Percentiles rank a stretch among this genome's conserved stretches.
Evolutionary conservation across 2,113 vertebrate species (phyloP).

Genomic region (Dromas ardeola): DNA sequence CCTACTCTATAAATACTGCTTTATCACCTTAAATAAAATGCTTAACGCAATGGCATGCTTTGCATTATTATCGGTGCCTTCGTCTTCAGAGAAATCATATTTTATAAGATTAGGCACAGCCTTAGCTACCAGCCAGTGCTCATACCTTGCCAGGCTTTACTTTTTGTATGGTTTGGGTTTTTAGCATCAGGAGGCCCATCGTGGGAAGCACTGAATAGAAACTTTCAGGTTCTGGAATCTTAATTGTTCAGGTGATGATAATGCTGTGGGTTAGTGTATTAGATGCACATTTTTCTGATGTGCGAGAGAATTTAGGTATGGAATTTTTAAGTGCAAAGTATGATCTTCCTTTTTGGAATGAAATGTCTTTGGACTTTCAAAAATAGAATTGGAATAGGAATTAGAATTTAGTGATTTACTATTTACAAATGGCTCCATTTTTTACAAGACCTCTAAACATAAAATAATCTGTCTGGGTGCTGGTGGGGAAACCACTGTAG

Average conservation of each 20-base stretch:
- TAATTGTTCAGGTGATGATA: background rate
- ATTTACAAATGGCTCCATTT: background rate
- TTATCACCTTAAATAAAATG: background rate
- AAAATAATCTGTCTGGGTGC: background rate
- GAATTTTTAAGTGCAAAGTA: background rate
- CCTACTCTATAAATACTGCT: background rate
- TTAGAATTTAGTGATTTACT: background rate
- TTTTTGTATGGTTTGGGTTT: background rate
- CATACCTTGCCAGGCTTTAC: background rate
- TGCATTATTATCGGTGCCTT: background rate
- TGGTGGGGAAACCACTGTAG: background rate
- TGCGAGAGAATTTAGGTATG: background rate
- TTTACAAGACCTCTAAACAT: background rate
- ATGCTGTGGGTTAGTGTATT: background rate
- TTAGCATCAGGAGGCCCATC: background rate
- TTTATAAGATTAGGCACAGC: background rate
- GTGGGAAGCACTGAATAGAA: background rate
- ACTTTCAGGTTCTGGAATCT: background rate
- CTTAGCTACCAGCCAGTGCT: background rate
- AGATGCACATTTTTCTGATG: background rate
- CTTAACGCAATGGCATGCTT: background rate
- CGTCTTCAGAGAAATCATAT: background rate
- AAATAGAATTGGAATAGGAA: background rate
- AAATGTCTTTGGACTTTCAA: background rate
- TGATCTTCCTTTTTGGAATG: background rate